Conservation (phyloP, 2,888 invertebrate species). For the Dynastes grantii region DNA sequence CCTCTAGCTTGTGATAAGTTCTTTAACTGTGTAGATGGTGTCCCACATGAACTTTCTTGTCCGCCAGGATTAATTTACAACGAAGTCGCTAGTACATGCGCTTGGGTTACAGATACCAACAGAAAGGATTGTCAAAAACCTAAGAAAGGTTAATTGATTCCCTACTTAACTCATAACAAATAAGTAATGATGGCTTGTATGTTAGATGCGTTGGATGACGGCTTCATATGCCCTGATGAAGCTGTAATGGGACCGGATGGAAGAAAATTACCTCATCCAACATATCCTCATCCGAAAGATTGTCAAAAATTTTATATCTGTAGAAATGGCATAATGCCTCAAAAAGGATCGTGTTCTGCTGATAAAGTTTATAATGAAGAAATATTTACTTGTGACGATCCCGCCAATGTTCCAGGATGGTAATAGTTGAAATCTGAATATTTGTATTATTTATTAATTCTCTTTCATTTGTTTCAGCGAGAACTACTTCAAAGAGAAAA, state of each 20-base stretch:
- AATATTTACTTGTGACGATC: constrained; percentile 83
- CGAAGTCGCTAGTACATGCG: constrained; percentile 81
- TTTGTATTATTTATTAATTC: constrained; percentile 10
- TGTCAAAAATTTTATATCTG: constrained; percentile 90
- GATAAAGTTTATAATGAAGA: constrained; percentile 87
- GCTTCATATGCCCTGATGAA: constrained; percentile 84
- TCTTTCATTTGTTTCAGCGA: constrained; percentile 62
- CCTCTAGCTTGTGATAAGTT: constrained; percentile 84
- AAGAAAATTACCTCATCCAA: constrained; percentile 82
- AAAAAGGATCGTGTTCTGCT: constrained; percentile 81
- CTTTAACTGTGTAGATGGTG: constrained; percentile 84
- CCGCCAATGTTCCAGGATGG: constrained; percentile 86
- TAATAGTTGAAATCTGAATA: constrained; percentile 66
- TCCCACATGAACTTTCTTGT: constrained; percentile 78
- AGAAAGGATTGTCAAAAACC: constrained; percentile 72
- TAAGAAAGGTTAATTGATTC: constrained; percentile 70
- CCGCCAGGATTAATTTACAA: constrained; percentile 86
- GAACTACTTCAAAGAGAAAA: constrained; percentile 62
- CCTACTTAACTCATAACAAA: neutral
- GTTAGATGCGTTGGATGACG: constrained; percentile 81
- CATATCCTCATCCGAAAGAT: constrained; percentile 85
- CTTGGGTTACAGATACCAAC: constrained; percentile 80
- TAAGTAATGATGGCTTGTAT: too few species aligned
- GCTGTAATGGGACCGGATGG: constrained; percentile 80
- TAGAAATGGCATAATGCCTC: constrained; percentile 83